Conservation (phyloP, 2,113 vertebrate species). For the Hemiscyllium ocellatum region DNA sequence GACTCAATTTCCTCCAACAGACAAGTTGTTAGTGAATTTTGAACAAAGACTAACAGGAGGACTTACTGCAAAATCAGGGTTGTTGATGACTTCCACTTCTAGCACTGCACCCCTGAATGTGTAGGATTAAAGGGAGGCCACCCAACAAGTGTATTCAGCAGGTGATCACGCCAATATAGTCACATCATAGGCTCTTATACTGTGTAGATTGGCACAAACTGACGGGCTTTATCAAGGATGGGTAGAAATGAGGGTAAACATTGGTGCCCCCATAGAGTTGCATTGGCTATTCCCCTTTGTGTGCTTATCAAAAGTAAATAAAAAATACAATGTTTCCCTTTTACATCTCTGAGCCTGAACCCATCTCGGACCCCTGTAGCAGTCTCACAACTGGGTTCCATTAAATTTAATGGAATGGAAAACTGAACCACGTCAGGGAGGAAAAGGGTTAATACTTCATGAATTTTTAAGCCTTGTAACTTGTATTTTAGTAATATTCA, state of each 20-base stretch:
- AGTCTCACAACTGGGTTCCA: not conserved
- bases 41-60: not conserved
- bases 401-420: not conserved
- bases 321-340: not conserved
- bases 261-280: not conserved
- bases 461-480: not conserved
- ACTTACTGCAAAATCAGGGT: not conserved
- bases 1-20: too few relatives aligned
- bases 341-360: not conserved
- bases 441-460: not conserved
- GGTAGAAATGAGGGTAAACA: not conserved
- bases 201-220: not conserved
- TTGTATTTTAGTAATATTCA: not conserved
- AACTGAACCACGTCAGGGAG: not conserved
- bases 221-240: not conserved
- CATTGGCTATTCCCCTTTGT: not conserved
- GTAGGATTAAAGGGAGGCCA: not conserved
- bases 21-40: too few relatives aligned
- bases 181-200: not conserved
- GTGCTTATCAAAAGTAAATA: not conserved
- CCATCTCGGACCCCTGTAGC: not conserved
- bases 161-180: not conserved
- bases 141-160: not conserved
- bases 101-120: not conserved
- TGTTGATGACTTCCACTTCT: not conserved